phyloP scores from a whole-genome alignment of 2,888 invertebrate species.

The Spialia ferax region DNA sequence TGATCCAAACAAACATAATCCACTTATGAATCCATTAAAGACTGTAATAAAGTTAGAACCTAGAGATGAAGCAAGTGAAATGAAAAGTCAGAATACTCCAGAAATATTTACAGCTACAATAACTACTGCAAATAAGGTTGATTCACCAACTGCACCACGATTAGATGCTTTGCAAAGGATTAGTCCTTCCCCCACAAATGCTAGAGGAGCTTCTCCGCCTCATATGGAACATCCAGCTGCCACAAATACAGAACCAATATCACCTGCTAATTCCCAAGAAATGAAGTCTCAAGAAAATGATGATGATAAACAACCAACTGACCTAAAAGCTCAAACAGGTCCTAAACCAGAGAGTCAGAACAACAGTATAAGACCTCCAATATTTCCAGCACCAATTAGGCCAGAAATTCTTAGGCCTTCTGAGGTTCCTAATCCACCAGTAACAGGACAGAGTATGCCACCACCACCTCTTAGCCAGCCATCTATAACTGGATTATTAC shows the following conservation, averaged over 20 bases:
- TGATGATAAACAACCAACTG: constrained; percentile 80
- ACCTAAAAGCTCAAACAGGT: constrained; percentile 74
- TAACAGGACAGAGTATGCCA: constrained; percentile 74
- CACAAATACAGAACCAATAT: constrained; percentile 76
- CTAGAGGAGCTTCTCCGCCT: constrained; percentile 72
- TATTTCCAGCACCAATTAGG: constrained; percentile 71
- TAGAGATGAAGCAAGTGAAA: constrained; percentile 77
- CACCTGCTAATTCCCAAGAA: constrained; percentile 78
- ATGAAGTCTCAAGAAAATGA: constrained; percentile 71
- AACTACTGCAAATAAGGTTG: constrained; percentile 74
- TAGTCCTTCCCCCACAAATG: constrained; percentile 78
- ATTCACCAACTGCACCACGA: constrained; percentile 75
- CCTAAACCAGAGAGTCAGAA: constrained; percentile 69
- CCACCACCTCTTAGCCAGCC: constrained; percentile 83
- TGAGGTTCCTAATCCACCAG: constrained; percentile 67
- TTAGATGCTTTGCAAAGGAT: constrained; percentile 77
- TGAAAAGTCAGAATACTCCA: constrained; percentile 79
- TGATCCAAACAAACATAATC: constrained; percentile 78
- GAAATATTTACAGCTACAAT: constrained; percentile 84
- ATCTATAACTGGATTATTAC: constrained; percentile 84
- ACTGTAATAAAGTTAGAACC: constrained; percentile 84
- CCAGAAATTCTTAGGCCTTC: constrained; percentile 76
- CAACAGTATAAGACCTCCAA: constrained; percentile 63
- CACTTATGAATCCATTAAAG: constrained; percentile 78
- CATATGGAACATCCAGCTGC: constrained; percentile 76